Percentiles rank a stretch among this genome's conserved stretches.
Conservation (phyloP, 1,140 invertebrate genomes). For the Centruroides vittatus region DNA sequence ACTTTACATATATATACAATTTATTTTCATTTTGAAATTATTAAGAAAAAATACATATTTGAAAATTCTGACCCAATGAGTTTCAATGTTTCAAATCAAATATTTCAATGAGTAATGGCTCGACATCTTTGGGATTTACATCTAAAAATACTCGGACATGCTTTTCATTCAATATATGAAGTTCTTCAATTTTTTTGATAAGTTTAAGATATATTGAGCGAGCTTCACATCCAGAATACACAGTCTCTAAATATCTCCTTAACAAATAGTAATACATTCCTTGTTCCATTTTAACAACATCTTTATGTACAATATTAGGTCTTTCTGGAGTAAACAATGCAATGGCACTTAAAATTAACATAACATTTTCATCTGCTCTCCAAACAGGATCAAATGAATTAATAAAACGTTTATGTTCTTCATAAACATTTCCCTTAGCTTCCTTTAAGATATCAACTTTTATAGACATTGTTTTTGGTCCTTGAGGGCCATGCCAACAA, state of each 20-base stretch:
- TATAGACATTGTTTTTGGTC: constrained; percentile 32
- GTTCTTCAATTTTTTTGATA: constrained; percentile 71
- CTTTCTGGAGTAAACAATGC: constrained; percentile 71
- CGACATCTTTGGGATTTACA: constrained; percentile 73
- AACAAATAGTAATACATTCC: constrained; percentile 81
- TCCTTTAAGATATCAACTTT: constrained; percentile 72
- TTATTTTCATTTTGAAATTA: too few relatives aligned
- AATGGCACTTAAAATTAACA: constrained; percentile 77
- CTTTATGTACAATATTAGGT: constrained; percentile 58
- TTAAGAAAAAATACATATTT: too few relatives aligned
- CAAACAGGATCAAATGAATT: constrained; percentile 61
- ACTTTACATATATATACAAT: too few relatives aligned
- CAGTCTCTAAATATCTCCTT: constrained; percentile 65
- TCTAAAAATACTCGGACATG: constrained; percentile 76
- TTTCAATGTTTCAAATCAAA: constrained; percentile 58
- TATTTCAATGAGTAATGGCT: constrained; percentile 81
- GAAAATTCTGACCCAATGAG: background rate
- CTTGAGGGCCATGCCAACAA: constrained; percentile 51
- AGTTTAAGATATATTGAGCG: constrained; percentile 69
- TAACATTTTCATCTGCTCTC: constrained; percentile 69
- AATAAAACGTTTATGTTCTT: constrained; percentile 65
- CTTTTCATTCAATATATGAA: constrained; percentile 69
- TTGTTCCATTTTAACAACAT: constrained; percentile 75
- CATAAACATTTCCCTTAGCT: constrained; percentile 69
- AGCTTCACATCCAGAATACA: constrained; percentile 67